Percentiles rank a stretch among this genome's conserved stretches.
phyloP scores from a whole-genome alignment of 2,888 invertebrate species.

The Volucella bombylans region DNA sequence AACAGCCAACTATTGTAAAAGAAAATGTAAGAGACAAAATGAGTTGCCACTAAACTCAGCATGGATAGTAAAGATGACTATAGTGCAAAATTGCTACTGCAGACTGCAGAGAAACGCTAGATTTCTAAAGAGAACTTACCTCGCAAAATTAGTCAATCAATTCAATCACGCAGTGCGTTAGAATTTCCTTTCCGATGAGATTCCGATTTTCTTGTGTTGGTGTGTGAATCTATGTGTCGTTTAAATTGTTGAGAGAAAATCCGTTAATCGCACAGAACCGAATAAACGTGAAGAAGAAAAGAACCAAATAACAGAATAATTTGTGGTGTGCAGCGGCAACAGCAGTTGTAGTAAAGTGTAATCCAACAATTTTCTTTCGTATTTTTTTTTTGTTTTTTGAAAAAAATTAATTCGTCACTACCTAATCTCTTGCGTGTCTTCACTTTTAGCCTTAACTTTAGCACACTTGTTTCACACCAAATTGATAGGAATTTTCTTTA shows the following conservation, averaged over 20 bases:
- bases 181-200: conserved; percentile 21
- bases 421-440: conserved; percentile 17
- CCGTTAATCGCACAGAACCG: conserved; percentile 37
- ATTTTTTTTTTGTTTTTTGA: conserved; percentile 13
- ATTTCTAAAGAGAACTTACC: conserved; percentile 32
- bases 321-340: conserved; percentile 55
- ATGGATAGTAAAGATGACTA: conserved; percentile 1
- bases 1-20: background rate
- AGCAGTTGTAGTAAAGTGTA: conserved; percentile 61
- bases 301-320: conserved; percentile 31
- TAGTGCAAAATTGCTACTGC: background rate
- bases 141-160: conserved; percentile 55
- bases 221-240: background rate
- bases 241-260: conserved; percentile 27
- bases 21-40: too few species aligned
- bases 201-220: background rate
- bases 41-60: conserved; percentile 20
- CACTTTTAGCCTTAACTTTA: conserved; percentile 6
- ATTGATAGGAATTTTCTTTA: conserved; percentile 40
- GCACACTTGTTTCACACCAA: conserved; percentile 45
- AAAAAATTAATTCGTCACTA: conserved; percentile 45
- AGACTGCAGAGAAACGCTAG: background rate
- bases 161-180: conserved; percentile 42
- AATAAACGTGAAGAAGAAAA: conserved; percentile 4
- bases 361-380: conserved; percentile 52